These are phyloP conservation scores for Chaenocephalus aceratus DNA, from an alignment of 2,113 vertebrate genomes.

Conservation along the genomic window DNA sequence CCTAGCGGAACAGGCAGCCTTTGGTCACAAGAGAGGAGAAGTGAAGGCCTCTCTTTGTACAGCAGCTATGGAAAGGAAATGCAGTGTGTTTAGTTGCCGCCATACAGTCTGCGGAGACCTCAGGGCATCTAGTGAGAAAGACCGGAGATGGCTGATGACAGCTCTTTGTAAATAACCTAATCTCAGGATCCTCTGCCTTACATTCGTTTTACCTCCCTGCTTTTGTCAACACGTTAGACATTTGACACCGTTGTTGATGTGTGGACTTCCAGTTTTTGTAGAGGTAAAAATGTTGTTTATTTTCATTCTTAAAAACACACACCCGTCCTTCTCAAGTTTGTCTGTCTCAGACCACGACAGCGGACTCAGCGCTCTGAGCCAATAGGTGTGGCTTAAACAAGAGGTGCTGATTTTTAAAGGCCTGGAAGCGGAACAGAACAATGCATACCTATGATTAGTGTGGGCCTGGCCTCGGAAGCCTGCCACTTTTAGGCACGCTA, in stretches of 20 bases:
- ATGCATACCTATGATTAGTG: constrained; percentile 81
- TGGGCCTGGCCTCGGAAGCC: constrained; percentile 73
- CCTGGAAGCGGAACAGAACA: constrained; percentile 75
- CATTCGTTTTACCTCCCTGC: background rate
- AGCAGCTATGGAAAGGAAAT: constrained; percentile 34
- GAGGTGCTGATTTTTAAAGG: constrained; percentile 76
- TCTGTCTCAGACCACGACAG: constrained; percentile 20
- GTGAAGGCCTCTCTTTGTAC: constrained; percentile 58
- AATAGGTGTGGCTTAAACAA: constrained; percentile 66
- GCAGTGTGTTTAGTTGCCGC: constrained; percentile 30
- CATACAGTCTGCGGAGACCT: constrained; percentile 47
- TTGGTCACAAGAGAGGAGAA: constrained; percentile 52
- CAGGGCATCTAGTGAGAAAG: constrained; percentile 21
- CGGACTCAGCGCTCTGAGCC: constrained; percentile 25
- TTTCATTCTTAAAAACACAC: constrained; percentile 16
- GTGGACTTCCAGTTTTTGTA: background rate
- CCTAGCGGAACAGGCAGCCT: constrained; percentile 31
- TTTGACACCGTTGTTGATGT: background rate
- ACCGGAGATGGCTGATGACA: constrained; percentile 31
- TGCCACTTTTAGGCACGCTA: constrained; percentile 78
- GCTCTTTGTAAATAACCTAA: constrained; percentile 41
- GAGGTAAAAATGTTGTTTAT: background rate
- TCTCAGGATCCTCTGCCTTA: constrained; percentile 28
- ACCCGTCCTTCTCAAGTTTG: constrained; percentile 4
- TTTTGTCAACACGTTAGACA: background rate